Evolutionary conservation across 1,140 invertebrate genomes (phyloP).

Genomic region (Heliconius congener): DNA sequence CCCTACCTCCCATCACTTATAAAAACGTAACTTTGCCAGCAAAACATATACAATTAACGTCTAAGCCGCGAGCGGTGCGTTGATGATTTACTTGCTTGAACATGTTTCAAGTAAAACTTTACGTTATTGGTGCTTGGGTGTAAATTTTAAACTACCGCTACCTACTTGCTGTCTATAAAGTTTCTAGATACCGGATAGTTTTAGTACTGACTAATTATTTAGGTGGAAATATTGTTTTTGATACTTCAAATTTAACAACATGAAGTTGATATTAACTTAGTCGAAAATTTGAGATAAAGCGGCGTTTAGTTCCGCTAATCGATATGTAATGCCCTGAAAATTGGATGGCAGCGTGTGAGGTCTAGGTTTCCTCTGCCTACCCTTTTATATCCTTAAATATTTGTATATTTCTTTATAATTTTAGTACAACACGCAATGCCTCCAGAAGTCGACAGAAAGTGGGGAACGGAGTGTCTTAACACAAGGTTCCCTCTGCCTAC

Average conservation of each 20-base stretch:
- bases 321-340: too few relatives aligned
- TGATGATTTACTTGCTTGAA: neutral
- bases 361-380: too few relatives aligned
- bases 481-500: too few relatives aligned
- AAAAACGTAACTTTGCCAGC: neutral
- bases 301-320: too few relatives aligned
- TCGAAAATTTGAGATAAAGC: too few relatives aligned
- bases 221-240: neutral
- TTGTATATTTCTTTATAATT: too few relatives aligned
- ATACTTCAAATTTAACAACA: neutral
- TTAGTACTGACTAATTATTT: neutral
- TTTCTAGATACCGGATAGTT: neutral
- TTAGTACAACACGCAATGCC: too few relatives aligned
- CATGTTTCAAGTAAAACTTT: neutral
- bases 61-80: constrained; percentile 31
- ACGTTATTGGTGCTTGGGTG: constrained; percentile 1
- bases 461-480: too few relatives aligned
- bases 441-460: too few relatives aligned
- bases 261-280: neutral
- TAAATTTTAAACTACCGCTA: neutral
- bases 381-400: too few relatives aligned
- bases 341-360: too few relatives aligned
- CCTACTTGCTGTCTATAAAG: neutral
- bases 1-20: neutral
- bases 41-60: constrained; percentile 34